Evolutionary conservation across 2,113 vertebrate genomes (phyloP).

Genomic region (Sebastes fasciatus): DNA sequence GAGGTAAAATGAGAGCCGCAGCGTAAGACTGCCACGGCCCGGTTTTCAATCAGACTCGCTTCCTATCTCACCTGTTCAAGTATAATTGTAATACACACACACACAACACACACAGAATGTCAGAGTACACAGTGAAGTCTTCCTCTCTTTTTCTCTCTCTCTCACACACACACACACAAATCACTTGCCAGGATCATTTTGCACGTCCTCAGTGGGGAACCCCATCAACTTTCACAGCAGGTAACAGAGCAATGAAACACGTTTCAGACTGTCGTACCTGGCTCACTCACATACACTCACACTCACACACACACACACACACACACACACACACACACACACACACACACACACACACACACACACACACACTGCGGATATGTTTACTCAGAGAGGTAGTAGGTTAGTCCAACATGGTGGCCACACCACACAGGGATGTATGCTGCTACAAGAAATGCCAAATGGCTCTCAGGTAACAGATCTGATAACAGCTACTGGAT

Average conservation of each 20-base stretch:
- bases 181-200: conserved; percentile 71
- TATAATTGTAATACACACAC: conserved; percentile 51
- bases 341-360: conserved; percentile 26
- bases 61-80: conserved; percentile 63
- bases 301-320: conserved; percentile 44
- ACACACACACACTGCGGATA: conserved; percentile 24
- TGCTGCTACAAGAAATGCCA: conserved; percentile 31
- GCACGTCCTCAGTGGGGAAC: conserved; percentile 74
- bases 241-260: conserved; percentile 71
- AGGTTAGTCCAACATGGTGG: conserved; percentile 31
- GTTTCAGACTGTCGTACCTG: conserved; percentile 45
- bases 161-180: conserved; percentile 55
- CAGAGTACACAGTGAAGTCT: conserved; percentile 24
- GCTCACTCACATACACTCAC: conserved; percentile 17
- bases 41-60: conserved; percentile 74
- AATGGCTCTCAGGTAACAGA: conserved; percentile 13
- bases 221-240: conserved; percentile 81
- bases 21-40: conserved; percentile 56
- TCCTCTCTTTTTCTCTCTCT: neutral
- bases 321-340: conserved; percentile 28
- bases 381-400: conserved; percentile 34
- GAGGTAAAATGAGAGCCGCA: conserved; percentile 68
- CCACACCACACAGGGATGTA: conserved; percentile 16
- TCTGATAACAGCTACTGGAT: too few relatives aligned
- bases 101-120: conserved; percentile 47